Conservation (phyloP, 2,888 invertebrate genomes). For the Drosophila meridiana region DNA sequence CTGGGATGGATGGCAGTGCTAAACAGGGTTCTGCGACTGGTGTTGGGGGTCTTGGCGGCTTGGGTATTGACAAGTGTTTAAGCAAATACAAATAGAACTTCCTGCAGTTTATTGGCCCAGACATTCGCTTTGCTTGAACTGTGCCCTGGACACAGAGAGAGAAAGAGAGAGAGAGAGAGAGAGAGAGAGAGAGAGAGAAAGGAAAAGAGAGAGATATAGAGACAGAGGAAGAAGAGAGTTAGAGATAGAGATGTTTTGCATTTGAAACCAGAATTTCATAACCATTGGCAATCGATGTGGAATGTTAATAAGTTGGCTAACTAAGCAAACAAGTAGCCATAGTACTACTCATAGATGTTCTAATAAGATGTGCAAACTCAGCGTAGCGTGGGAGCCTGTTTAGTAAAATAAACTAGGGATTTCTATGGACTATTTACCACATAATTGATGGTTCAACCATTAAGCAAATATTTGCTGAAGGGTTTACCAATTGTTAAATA, state of each 20-base stretch:
- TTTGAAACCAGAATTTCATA: slow-evolving; percentile 35
- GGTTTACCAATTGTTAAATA: neutral
- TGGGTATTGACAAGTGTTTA: slow-evolving; percentile 51
- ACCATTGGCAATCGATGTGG: slow-evolving; percentile 5
- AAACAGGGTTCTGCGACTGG: slow-evolving; percentile 10
- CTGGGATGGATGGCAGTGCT: slow-evolving; percentile 6
- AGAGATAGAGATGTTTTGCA: slow-evolving; percentile 8
- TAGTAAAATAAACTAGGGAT: neutral
- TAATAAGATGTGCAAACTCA: neutral
- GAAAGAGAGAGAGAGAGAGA: neutral
- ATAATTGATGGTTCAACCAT: neutral
- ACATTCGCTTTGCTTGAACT: slow-evolving; percentile 33
- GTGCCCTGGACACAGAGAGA: slow-evolving; percentile 13
- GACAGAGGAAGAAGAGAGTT: neutral
- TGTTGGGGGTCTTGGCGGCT: slow-evolving; percentile 11
- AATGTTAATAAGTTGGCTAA: slow-evolving; percentile 13
- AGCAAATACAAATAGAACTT: slow-evolving; percentile 59
- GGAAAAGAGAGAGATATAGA: neutral
- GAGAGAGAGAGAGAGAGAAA: neutral
- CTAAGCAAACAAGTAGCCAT: slow-evolving; percentile 11
- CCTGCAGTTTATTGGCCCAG: slow-evolving; percentile 44
- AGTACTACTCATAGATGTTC: neutral
- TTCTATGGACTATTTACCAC: neutral
- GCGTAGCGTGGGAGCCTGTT: slow-evolving; percentile 10
- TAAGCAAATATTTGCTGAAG: neutral